A percentile compares a stretch with the other conserved stretches of the same genome.
Evolutionary conservation across 2,888 invertebrate species (phyloP).

Genomic region (Eumerus sabulonum): DNA sequence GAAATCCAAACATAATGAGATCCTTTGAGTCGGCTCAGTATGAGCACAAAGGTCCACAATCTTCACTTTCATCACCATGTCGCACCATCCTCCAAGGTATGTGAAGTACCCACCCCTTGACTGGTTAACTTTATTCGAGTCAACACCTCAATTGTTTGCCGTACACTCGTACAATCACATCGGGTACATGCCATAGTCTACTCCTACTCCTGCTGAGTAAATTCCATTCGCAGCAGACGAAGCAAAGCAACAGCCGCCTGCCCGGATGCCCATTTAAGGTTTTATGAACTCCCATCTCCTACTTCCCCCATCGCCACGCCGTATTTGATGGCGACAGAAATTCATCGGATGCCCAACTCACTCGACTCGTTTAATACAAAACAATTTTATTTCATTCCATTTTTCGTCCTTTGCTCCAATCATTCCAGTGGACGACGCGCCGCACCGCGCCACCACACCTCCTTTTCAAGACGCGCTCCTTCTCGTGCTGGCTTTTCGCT

Average conservation of each 20-base stretch:
- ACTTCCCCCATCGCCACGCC: too few species aligned
- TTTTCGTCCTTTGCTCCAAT: slow-evolving; percentile 37
- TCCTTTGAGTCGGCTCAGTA: slow-evolving; percentile 11
- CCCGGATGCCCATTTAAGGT: slow-evolving; percentile 35
- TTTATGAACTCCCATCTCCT: slow-evolving; percentile 19
- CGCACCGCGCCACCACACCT: not conserved
- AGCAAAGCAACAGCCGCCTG: slow-evolving; percentile 18
- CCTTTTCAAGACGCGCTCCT: slow-evolving; percentile 2
- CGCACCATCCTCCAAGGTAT: not conserved
- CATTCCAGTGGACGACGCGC: not conserved
- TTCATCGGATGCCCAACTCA: slow-evolving; percentile 3
- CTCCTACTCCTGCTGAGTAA: not conserved
- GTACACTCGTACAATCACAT: not conserved
- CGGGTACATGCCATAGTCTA: too few species aligned
- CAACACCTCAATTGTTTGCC: slow-evolving; percentile 38
- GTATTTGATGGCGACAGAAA: slow-evolving; percentile 38
- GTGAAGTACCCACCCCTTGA: not conserved
- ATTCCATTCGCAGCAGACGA: too few species aligned
- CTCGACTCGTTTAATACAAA: slow-evolving; percentile 40
- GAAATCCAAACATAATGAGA: slow-evolving; percentile 46
- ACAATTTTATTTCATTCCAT: slow-evolving; percentile 50
- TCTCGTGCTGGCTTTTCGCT: slow-evolving; percentile 46
- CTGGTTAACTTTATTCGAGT: slow-evolving; percentile 31
- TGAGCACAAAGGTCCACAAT: not conserved
- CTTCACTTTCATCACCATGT: not conserved